Evolutionary conservation across 2,797 vertebrate species (phyloP), one percentile per base, ranked within the genome.

Genomic region (Lacerta viridis): DNA sequence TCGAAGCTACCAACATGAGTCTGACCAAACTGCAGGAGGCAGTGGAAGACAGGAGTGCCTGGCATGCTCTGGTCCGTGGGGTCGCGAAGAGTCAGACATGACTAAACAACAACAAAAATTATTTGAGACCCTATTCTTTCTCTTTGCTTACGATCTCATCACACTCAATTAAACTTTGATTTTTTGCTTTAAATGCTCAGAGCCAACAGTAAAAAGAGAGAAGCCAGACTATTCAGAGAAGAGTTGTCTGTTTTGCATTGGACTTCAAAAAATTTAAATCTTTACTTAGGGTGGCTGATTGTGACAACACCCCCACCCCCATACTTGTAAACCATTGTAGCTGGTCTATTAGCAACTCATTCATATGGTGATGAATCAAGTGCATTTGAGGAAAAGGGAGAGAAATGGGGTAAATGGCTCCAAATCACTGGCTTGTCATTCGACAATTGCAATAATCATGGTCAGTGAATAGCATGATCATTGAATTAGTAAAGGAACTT

Each of bases 401-500:
- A 11, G 41, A 82, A 82, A 82, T 68, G 29, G 20, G 2, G 10
- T 25, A 64, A 41, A 41, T 46, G 6, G 43, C 76, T 46, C 64
- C 59, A 66, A 3, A 81, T 75, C 50, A 23, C 33, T 71, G 59
- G 46, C 3, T 39, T 75, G 23, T 76, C 72, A 29, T 61, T 20
- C 41, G 69, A 74, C 23, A 11, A 25, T 23, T 36, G 9, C 17
- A 71, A 11, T 43, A 41, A 68, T 83, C 41, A 33, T 69, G 7
- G 66, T 46, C 27, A 43, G 46, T 18, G 50, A 80, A 80, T 20
- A 33, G 29, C 4, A 13, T 5, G 33, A 33, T 17, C 36, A 15
- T 29, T 74, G 83, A 50, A 76, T 85, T 76, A 27, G 4, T 85
- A 41, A 15, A 85, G 55, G 36, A 61, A 75, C 83, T 41, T 64